A percentile compares a stretch with the other conserved stretches of the same genome.
Conservation (phyloP, 2,888 invertebrate genomes). For the Patella caerulea region DNA sequence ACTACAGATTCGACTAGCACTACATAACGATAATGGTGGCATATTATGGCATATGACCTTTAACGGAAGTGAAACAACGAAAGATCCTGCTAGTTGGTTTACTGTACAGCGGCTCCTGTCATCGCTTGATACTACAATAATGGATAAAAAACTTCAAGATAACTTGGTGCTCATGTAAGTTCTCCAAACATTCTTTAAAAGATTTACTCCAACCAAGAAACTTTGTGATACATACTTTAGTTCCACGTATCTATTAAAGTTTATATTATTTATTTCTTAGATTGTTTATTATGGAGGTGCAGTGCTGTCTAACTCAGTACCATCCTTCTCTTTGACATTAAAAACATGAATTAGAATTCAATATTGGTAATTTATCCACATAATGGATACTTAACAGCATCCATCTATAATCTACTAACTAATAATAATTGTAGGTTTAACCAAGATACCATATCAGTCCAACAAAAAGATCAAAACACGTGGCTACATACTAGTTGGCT, state of each 20-base stretch:
- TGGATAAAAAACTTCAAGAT: background rate
- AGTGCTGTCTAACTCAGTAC: too few species aligned
- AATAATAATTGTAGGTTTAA: background rate
- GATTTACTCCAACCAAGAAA: too few species aligned
- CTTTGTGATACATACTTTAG: too few species aligned
- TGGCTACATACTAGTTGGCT: background rate
- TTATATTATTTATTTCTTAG: too few species aligned
- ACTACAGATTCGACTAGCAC: background rate
- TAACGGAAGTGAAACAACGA: background rate
- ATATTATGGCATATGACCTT: background rate
- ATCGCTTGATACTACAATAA: background rate
- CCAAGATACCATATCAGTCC: background rate
- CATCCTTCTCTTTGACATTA: too few species aligned
- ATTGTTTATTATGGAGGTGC: too few species aligned
- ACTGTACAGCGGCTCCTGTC: background rate
- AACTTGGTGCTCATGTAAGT: background rate
- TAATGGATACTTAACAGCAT: background rate
- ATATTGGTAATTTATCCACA: background rate
- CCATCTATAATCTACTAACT: background rate
- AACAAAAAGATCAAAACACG: background rate
- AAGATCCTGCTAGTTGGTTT: background rate
- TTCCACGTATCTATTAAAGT: too few species aligned
- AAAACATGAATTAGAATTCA: too few species aligned
- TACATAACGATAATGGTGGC: background rate
- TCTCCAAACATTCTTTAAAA: too few species aligned